A percentile compares a stretch with the other conserved stretches of the same genome.
phyloP scores from a whole-genome alignment of 1,140 invertebrate genomes.

The Tyrophagus putrescentiae region DNA sequence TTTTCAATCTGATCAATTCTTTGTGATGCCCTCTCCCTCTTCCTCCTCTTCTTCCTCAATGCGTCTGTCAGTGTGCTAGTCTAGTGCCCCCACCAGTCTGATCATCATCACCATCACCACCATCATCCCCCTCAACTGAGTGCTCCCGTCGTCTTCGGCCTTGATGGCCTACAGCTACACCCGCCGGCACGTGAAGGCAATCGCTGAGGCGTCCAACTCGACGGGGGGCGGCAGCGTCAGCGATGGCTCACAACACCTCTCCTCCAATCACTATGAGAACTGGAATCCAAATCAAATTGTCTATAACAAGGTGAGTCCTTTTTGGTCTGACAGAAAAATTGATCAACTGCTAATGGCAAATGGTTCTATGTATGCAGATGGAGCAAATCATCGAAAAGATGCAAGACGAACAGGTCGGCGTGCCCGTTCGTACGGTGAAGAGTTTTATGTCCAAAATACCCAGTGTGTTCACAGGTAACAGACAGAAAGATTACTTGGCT shows the following conservation, averaged over 20 bases:
- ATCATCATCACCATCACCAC: no score
- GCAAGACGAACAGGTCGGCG: slow-evolving; percentile 82
- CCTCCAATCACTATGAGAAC: slow-evolving; percentile 21
- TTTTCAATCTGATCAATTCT: no score
- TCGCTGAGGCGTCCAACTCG: slow-evolving; percentile 23
- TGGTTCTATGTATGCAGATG: slow-evolving; percentile 50
- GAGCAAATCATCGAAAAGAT: slow-evolving; percentile 87
- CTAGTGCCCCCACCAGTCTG: no score
- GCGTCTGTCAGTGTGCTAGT: no score
- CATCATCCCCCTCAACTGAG: no score
- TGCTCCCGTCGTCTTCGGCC: no score
- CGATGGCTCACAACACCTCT: slow-evolving; percentile 4
- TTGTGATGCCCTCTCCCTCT: no score
- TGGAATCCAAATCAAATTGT: slow-evolving; percentile 43
- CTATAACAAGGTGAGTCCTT: slow-evolving; percentile 43
- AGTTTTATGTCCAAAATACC: slow-evolving; percentile 98
- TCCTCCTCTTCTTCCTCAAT: no score
- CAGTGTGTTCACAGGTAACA: slow-evolving; percentile 68
- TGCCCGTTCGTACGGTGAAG: slow-evolving; percentile 92
- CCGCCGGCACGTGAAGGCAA: slow-evolving; percentile 21
- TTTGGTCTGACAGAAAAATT: neutral
- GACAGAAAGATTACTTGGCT: neutral
- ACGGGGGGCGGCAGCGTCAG: neutral
- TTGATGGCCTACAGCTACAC: slow-evolving; percentile 23
- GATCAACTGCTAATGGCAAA: neutral